Evolutionary conservation across 2,113 vertebrate species (phyloP), one percentile per base, ranked within the genome.

Genomic region (Rhagologus leucostigma): DNA sequence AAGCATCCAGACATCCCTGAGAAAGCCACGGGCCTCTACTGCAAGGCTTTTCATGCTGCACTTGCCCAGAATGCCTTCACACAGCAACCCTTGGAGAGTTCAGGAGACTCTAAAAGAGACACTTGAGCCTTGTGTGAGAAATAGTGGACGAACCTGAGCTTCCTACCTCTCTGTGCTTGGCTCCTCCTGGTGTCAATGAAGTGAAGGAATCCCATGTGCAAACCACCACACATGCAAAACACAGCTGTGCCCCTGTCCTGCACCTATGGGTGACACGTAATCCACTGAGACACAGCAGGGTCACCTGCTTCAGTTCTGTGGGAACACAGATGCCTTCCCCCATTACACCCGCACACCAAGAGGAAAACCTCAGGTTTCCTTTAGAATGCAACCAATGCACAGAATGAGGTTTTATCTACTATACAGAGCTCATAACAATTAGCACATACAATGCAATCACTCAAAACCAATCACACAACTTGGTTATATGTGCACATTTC

Each of bases 201-300:
- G 63, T 16, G 19, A 44, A 79, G 47, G 42, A 91, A 79, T 55
- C 39, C 15, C 5, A 14, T 32, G 52, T 59, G 52, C 46, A 52
- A 89, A 64, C 24, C n/a, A 63, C 10, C 22, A 19, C 59, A 63
- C 3, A 5, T 0, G 6, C 24, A 49, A 57, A 64, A 11, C 20
- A 6, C 2, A 4, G 23, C 2, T 1, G 14, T 30, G 37, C 35
- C 53, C 46, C 32, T 53, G 39, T 22, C 67, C 67, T 24, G 46
- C 55, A 52, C 17, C 37, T n/a, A 2, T 0, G 0, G 30, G 55
- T 60, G 46, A 64, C 30, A 32, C 1, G 1, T 16, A 27, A 26
- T 7, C 41, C 49, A n/a, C 13, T 5, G 9, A 60, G n/a, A 64
- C 59, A 46, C 24, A 44, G 46, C 76, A 41, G 41, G 26, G 53